Evolutionary conservation across 2,113 vertebrate genomes (phyloP), one percentile per base, ranked within the genome.

Genomic region (Saimiri boliviensis): DNA sequence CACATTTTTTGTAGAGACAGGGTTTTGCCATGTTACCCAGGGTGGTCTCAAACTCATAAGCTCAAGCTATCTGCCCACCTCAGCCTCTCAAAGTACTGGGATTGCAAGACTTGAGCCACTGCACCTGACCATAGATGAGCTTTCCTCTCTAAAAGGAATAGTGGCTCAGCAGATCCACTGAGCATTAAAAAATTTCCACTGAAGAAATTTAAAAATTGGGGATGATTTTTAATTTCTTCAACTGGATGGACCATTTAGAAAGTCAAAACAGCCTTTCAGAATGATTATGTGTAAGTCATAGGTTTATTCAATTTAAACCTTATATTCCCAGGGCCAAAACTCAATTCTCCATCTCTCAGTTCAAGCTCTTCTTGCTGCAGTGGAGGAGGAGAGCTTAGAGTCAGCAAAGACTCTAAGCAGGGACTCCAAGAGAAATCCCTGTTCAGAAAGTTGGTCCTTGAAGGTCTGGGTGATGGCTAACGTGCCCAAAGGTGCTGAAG

Each of bases 81-180:
- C 12, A 2, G 27, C 60, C 12, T 32, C 60, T 5, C 27, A 63
- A 63, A 30, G 12, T 30, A 27, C 60, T 63, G 27, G 27, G 12
- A 63, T 63, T 63, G 6, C 12, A 63, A 32, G 27, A 63, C 27
- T 14, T 63, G 27, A 32, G 60, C 60, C 60, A 63, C 27, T 32
- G 60, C 1, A 12, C 27, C 60, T 63, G 60, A 63, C 27, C 27
- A 63, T 63, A 6, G 60, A 30, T 30, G 12, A 30, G 12, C 45
- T 96, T 95, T 97, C 71, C 25, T 93, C 32, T 91, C 88, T 91
- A 56, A 97, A 92, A 93, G 20, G 60, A 91, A 92, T 76, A 58
- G 47, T 60, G 70, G 12, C 30, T 84, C 30, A 8, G 35, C 49
- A 89, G 70, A 93, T 56, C 37, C 60, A 47, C 52, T 52, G 52